Percentiles rank a stretch among this genome's conserved stretches.
Evolutionary conservation across 2,888 invertebrate genomes (phyloP).

Genomic region (Caradrina kadenii): DNA sequence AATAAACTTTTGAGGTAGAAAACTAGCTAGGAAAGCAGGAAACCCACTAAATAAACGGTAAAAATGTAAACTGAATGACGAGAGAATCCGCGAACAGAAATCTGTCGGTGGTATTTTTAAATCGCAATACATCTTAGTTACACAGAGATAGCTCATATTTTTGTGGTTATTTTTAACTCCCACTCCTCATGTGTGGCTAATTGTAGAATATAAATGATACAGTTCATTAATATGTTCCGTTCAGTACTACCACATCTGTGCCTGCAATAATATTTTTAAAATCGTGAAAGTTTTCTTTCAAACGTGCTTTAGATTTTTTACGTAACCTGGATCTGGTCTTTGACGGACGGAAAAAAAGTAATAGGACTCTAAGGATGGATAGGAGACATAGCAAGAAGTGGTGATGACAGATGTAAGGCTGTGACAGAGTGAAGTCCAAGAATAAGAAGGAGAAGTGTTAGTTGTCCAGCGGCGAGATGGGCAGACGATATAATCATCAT

Average conservation of each 20-base stretch:
- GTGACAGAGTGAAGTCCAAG: neutral
- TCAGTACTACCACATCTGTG: slow-evolving; percentile 28
- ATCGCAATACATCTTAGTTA: slow-evolving; percentile 55
- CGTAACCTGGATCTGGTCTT: neutral
- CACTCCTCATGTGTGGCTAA: slow-evolving; percentile 41
- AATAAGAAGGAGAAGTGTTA: neutral
- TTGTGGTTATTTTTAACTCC: slow-evolving; percentile 47
- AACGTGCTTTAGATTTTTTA: too few relatives aligned
- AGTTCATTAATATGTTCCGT: slow-evolving; percentile 29
- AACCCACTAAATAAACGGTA: neutral
- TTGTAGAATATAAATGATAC: slow-evolving; percentile 53
- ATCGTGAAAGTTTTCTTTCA: neutral
- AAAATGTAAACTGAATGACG: neutral
- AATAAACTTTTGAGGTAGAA: slow-evolving; percentile 18
- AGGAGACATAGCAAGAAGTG: neutral
- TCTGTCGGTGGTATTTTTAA: slow-evolving; percentile 53
- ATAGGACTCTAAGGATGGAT: neutral
- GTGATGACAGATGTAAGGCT: neutral
- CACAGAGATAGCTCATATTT: slow-evolving; percentile 50
- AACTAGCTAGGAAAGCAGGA: neutral
- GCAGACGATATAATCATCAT: neutral
- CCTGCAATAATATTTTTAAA: neutral
- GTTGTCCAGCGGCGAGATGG: neutral
- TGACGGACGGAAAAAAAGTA: neutral
- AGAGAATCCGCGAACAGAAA: slow-evolving; percentile 38